A percentile compares a stretch with the other conserved stretches of the same genome.
These are phyloP conservation scores for Cerceris ruficornis DNA, from an alignment of 2,888 invertebrate genomes.

Conservation along the genomic window DNA sequence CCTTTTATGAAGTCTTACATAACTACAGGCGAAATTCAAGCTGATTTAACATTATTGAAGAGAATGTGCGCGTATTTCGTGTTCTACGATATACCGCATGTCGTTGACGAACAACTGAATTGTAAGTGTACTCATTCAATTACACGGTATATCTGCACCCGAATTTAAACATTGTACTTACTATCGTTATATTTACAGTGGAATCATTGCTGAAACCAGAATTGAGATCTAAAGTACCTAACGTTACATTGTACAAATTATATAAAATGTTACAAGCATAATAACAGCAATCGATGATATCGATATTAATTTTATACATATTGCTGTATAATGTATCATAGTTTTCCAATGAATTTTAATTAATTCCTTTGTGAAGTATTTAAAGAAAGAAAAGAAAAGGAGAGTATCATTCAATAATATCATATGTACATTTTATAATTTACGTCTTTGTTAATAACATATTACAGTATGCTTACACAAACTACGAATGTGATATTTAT, in stretches of 20 bases:
- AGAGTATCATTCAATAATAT: slow-evolving; percentile 1
- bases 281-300: slow-evolving; percentile 22
- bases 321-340: slow-evolving; percentile 2
- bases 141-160: neutral
- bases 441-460: neutral
- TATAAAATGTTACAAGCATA: slow-evolving; percentile 65
- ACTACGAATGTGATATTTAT: slow-evolving; percentile 7
- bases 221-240: slow-evolving; percentile 55
- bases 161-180: slow-evolving; percentile 20
- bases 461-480: neutral
- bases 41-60: slow-evolving; percentile 79
- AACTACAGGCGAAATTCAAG: slow-evolving; percentile 79
- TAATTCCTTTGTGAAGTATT: slow-evolving; percentile 13
- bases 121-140: slow-evolving; percentile 64
- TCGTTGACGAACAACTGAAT: slow-evolving; percentile 71
- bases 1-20: slow-evolving; percentile 83
- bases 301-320: slow-evolving; percentile 5
- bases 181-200: slow-evolving; percentile 57
- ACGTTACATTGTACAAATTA: slow-evolving; percentile 69
- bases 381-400: neutral
- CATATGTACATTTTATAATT: slow-evolving; percentile 12
- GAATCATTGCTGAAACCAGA: slow-evolving; percentile 62
- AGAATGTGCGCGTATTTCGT: slow-evolving; percentile 84
- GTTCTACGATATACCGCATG: slow-evolving; percentile 84
- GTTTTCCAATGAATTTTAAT: slow-evolving; percentile 7